Percentiles rank a stretch among this genome's conserved stretches.
Evolutionary conservation across 2,113 vertebrate species (phyloP).

Genomic region (Willisornis vidua): DNA sequence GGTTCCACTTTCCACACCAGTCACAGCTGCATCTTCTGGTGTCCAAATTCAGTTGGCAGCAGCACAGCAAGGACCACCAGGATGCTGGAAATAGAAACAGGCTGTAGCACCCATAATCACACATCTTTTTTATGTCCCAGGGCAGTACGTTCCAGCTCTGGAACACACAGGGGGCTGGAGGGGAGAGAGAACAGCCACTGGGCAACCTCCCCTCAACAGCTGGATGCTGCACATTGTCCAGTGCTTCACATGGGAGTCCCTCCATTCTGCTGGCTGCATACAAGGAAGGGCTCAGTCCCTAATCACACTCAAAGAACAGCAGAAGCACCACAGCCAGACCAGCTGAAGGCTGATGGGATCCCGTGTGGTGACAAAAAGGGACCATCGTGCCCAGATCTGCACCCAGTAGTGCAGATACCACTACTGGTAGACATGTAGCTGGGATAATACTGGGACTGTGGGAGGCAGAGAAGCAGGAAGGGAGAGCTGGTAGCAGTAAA

Average conservation of each 20-base stretch:
- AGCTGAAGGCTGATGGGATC: not conserved
- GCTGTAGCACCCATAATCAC: not conserved
- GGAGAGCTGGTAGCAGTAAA: not conserved
- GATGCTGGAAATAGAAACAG: accelerated
- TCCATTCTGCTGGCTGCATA: not conserved
- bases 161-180: not conserved
- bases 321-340: not conserved
- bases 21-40: not conserved
- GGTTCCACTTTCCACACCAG: not conserved
- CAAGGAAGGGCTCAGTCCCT: not conserved
- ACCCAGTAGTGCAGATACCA: not conserved
- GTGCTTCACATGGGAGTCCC: not conserved
- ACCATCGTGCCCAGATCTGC: accelerated
- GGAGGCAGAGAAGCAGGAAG: not conserved
- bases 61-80: not conserved
- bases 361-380: not conserved
- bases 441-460: not conserved
- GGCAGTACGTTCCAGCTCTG: not conserved
- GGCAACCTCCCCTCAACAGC: not conserved
- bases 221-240: not conserved
- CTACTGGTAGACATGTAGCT: not conserved
- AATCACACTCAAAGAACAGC: not conserved
- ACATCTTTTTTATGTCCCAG: not conserved
- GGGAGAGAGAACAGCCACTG: not conserved
- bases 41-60: not conserved